These are phyloP conservation scores for Melanostigma gelatinosum DNA, from an alignment of 2,113 vertebrate species.

Conservation along the genomic window DNA sequence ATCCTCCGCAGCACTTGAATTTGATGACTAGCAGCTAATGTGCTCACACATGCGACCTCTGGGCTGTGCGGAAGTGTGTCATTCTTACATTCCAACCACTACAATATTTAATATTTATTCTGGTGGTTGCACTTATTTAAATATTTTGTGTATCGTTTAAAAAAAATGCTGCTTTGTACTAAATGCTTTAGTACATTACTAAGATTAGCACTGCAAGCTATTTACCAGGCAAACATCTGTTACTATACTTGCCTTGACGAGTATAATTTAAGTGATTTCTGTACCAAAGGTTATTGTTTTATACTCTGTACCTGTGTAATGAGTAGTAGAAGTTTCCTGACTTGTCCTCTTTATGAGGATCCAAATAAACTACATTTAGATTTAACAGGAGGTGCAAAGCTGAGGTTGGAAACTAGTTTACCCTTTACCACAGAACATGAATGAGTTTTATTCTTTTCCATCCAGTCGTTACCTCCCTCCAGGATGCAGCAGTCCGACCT, in stretches of 20 bases:
- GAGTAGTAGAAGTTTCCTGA: conserved; percentile 26
- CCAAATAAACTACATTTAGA: conserved; percentile 8
- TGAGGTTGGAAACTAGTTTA: conserved; percentile 8
- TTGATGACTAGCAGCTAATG: conserved; percentile 14
- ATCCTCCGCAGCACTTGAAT: conserved; percentile 27
- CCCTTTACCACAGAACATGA: conserved; percentile 1
- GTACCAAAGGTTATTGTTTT: conserved; percentile 58
- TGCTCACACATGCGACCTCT: conserved; percentile 7
- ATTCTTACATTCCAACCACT: conserved; percentile 62
- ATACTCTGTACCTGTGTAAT: conserved; percentile 34
- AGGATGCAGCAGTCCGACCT: conserved; percentile 34
- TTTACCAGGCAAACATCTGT: conserved; percentile 31
- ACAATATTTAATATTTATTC: conserved; percentile 81
- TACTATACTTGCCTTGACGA: conserved; percentile 49
- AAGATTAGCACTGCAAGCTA: conserved; percentile 54
- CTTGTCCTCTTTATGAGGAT: conserved; percentile 41
- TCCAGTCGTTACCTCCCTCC: conserved; percentile 25
- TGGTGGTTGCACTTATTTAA: conserved; percentile 71
- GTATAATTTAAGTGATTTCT: conserved; percentile 39
- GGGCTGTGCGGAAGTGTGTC: conserved; percentile 47
- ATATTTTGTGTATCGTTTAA: conserved; percentile 54
- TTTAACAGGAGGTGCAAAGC: conserved; percentile 17
- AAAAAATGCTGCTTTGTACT: conserved; percentile 62
- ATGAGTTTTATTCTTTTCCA: conserved; percentile 8
- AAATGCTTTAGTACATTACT: conserved; percentile 49